Base-by-base conservation (phyloP, 2,113 vertebrate genomes). In the Ophiodon elongatus region DNA sequence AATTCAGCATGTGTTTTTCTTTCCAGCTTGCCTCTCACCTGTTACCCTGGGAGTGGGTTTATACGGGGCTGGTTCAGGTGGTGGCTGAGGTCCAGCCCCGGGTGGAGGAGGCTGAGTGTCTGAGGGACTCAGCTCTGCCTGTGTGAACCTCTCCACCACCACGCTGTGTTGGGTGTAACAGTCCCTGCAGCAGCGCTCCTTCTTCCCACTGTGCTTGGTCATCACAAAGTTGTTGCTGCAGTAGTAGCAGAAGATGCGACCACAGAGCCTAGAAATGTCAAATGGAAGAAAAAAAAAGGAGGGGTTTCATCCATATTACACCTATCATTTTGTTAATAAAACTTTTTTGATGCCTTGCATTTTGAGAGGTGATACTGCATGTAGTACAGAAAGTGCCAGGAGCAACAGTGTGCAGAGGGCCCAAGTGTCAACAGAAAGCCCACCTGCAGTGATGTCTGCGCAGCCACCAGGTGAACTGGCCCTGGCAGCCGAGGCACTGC, bases 401-500 rank as follows among this genome's bases (percentile, higher is more conserved):
- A 37, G 47, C 52, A 57, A 21, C 54, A 13, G 37, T 43, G 21
- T 15, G 14, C 43, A 47, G 6, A 1, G 45, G 29, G 1, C 7
- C n/a, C 60, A 6, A 1, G 31, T 31, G 27, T 23, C 19, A 39
- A 47, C 6, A n/a, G 2, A 77, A 62, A 56, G 13, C 84, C 31
- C 70, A 99, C 98, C 98, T 98, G 97, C 98, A 99, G 94, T 98
- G 98, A 93, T 99, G 98, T 60, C 96, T 94, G 52, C 98, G 97
- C 74, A 97, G 93, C 96, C 96, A 97, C 98, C 98, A 99, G 4
- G 96, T 97, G 94, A 99, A 99, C 85, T 97, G 96, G 23, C 95
- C 94, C 85, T 95, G 93, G 90, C 98, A 99, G 90, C 94, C 95
- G 0, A 96, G 95, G 74, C 98, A 99, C 57, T 95, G 93, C 31